Conservation (phyloP, 2,797 vertebrate genomes). For the Enteromius treurensis region DNA sequence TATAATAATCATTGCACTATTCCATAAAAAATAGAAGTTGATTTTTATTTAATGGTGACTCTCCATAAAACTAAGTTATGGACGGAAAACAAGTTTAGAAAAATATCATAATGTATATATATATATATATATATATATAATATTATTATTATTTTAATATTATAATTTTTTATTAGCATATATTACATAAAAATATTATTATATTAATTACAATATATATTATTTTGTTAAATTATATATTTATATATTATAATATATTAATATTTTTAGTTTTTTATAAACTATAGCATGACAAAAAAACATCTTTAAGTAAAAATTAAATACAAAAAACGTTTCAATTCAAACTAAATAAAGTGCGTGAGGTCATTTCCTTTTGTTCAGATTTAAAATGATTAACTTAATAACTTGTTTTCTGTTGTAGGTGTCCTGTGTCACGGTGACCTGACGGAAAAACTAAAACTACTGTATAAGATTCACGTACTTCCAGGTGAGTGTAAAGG, state of each 20-base stretch:
- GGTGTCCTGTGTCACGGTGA: slow-evolving; percentile 93
- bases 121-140: too few species aligned
- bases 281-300: neutral
- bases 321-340: neutral
- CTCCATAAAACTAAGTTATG: too few species aligned
- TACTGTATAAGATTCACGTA: slow-evolving; percentile 95
- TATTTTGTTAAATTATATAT: too few species aligned
- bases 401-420: slow-evolving; percentile 60
- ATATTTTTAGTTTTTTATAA: too few species aligned
- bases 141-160: too few species aligned
- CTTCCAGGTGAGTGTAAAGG: slow-evolving; percentile 78
- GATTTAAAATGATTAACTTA: neutral
- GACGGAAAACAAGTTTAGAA: neutral
- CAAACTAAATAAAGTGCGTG: neutral
- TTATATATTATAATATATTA: too few species aligned
- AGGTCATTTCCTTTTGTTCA: neutral
- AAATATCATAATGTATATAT: neutral
- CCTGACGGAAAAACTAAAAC: slow-evolving; percentile 93
- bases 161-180: too few species aligned
- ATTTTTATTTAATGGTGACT: neutral
- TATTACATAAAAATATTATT: too few species aligned
- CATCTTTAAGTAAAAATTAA: neutral
- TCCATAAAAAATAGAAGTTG: neutral
- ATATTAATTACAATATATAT: too few species aligned
- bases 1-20: neutral